These are phyloP conservation scores for Tetanocera ferruginea DNA, from an alignment of 2,888 invertebrate species.

Conservation along the genomic window DNA sequence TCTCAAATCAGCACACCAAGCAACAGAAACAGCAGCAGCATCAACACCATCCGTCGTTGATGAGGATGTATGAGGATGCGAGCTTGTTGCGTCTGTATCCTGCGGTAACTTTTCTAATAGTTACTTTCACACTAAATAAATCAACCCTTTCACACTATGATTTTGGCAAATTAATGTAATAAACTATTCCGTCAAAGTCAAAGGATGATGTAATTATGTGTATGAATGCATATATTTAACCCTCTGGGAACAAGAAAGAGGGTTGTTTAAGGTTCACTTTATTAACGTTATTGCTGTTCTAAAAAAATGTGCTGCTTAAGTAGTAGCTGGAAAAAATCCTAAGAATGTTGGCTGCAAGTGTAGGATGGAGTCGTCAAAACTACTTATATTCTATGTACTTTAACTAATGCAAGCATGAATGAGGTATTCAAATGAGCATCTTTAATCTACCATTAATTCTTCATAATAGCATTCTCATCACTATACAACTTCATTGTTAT, in stretches of 20 bases:
- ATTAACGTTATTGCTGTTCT: no score
- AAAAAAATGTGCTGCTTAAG: no score
- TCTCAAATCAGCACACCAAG: conserved; percentile 17
- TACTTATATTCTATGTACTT: no score
- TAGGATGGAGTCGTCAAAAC: no score
- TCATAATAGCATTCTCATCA: no score
- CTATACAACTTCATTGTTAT: no score
- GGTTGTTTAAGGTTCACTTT: neutral
- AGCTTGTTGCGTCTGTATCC: conserved; percentile 52
- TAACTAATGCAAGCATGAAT: no score
- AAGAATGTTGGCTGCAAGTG: no score
- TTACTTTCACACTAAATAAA: conserved; percentile 65
- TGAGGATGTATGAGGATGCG: conserved; percentile 37
- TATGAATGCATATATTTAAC: neutral
- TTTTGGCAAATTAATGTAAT: conserved; percentile 31
- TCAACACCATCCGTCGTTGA: conserved; percentile 26
- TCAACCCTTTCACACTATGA: conserved; percentile 54
- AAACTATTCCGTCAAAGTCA: conserved; percentile 27
- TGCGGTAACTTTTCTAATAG: conserved; percentile 67
- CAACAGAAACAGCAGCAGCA: conserved; percentile 30
- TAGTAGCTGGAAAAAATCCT: no score
- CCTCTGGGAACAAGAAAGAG: neutral
- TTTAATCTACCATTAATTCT: no score
- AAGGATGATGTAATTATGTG: conserved; percentile 4
- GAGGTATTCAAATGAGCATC: no score